These are phyloP conservation scores for Cossypha polioptera DNA, from an alignment of 2,797 vertebrate genomes.

Conservation along the genomic window DNA sequence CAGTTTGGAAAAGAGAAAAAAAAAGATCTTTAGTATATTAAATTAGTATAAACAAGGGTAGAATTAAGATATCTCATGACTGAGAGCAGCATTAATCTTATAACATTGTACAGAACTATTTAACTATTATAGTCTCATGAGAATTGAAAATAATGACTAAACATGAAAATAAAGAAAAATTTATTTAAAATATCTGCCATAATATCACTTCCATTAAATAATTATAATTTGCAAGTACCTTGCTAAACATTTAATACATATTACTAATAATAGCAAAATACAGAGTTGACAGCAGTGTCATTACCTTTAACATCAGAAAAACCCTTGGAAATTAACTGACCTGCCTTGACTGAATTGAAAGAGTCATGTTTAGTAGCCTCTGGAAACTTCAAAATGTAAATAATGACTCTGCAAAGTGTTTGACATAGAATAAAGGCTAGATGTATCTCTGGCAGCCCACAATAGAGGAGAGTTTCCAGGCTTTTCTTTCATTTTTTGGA, in stretches of 20 bases:
- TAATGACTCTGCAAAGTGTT: neutral
- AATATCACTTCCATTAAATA: neutral
- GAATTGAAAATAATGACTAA: neutral
- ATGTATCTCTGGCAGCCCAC: neutral
- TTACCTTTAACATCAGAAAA: neutral
- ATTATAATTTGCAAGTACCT: neutral
- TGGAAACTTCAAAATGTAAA: neutral
- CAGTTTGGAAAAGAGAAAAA: neutral
- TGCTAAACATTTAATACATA: neutral
- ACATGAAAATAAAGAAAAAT: neutral
- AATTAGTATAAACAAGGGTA: neutral
- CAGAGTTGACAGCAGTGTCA: neutral
- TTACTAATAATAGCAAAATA: neutral
- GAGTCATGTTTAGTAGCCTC: neutral
- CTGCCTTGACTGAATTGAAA: neutral
- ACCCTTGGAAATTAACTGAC: neutral
- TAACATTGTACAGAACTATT: neutral
- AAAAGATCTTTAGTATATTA: neutral
- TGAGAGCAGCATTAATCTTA: neutral
- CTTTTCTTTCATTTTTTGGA: neutral
- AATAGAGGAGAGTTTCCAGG: neutral
- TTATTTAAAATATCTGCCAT: neutral
- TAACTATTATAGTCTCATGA: neutral
- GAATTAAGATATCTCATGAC: neutral
- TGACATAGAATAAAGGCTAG: neutral